Evolutionary conservation across 1,140 invertebrate genomes (phyloP).

Genomic region (Pseudobourletiella spinata): DNA sequence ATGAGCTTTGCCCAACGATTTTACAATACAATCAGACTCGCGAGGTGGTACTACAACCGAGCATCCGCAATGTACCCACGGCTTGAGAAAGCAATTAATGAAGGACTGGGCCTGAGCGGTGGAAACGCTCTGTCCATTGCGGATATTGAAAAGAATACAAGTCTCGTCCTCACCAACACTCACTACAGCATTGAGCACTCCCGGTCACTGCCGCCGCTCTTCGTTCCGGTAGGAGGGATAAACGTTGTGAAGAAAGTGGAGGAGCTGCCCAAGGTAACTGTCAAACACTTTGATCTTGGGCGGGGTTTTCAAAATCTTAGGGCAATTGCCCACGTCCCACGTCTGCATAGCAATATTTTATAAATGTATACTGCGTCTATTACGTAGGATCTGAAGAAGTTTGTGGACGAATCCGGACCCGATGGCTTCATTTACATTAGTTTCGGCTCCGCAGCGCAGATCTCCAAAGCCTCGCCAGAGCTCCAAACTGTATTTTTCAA

Average conservation of each 20-base stretch:
- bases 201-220: constrained; percentile 13
- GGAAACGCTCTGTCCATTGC: constrained; percentile 21
- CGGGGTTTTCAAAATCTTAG: no score
- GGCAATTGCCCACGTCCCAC: no score
- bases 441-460: constrained; percentile 41
- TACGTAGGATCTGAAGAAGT: constrained; percentile 42
- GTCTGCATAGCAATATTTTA: not conserved
- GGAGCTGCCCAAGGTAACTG: constrained; percentile 11
- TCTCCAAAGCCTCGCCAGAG: constrained; percentile 13
- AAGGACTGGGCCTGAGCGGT: not conserved
- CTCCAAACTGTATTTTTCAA: constrained; percentile 18
- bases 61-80: constrained; percentile 1
- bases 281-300: not conserved
- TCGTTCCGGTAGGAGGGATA: constrained; percentile 19
- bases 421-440: constrained; percentile 51
- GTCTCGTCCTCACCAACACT: constrained; percentile 48
- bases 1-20: constrained; percentile 14
- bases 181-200: constrained; percentile 43
- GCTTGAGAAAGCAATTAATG: constrained; percentile 10
- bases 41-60: constrained; percentile 6
- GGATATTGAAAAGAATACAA: constrained; percentile 37
- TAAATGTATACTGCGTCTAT: not conserved
- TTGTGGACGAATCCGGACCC: constrained; percentile 41
- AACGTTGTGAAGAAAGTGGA: constrained; percentile 6
- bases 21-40: not conserved